phyloP scores from a whole-genome alignment of 2,113 vertebrate genomes.

The Ictidomys tridecemlineatus region DNA sequence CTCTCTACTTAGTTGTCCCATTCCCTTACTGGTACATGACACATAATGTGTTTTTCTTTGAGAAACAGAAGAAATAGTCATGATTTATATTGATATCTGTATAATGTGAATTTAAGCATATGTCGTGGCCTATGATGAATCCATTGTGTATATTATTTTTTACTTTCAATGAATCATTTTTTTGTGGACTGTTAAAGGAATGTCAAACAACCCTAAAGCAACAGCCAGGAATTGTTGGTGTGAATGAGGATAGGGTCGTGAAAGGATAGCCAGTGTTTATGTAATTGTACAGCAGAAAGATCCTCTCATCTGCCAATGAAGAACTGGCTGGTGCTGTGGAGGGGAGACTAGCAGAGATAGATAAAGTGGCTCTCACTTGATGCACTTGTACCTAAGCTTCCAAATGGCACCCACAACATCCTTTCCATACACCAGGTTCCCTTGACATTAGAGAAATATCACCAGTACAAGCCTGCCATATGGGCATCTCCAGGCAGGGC shows the following conservation, averaged over 20 bases:
- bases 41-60: not conserved
- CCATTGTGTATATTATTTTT: slow-evolving; percentile 31
- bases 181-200: not conserved
- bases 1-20: not conserved
- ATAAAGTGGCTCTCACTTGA: slow-evolving; percentile 43
- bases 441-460: slow-evolving; percentile 83
- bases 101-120: slow-evolving; percentile 17
- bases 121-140: not conserved
- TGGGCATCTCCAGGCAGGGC: slow-evolving; percentile 80
- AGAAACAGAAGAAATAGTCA: not conserved
- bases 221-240: not conserved
- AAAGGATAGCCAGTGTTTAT: not conserved
- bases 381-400: slow-evolving; percentile 66
- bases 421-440: slow-evolving; percentile 55
- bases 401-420: slow-evolving; percentile 65
- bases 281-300: not conserved
- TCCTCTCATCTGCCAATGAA: not conserved
- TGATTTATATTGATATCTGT: not conserved
- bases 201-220: not conserved
- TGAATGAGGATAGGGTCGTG: fast-evolving
- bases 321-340: not conserved
- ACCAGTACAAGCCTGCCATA: slow-evolving; percentile 66
- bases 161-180: not conserved
- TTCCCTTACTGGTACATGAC: not conserved
- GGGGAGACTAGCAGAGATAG: not conserved